These are phyloP conservation scores for Petaurus breviceps DNA, from an alignment of 2,113 vertebrate genomes.

Conservation along the genomic window DNA sequence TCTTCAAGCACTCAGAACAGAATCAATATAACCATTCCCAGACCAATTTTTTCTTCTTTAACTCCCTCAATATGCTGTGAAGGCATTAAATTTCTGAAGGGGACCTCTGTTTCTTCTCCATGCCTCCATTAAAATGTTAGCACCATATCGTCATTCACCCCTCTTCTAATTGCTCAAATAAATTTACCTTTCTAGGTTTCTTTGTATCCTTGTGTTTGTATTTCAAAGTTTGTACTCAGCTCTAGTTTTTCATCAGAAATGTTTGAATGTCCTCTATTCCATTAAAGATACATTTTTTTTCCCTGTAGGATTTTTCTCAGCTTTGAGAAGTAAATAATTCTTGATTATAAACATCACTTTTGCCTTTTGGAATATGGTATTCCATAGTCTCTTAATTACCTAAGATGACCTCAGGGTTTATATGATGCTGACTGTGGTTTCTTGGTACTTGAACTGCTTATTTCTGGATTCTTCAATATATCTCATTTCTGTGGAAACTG, in stretches of 20 bases:
- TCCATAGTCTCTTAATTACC: too few species aligned
- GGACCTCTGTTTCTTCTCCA: background rate
- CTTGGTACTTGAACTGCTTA: background rate
- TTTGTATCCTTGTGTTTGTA: background rate
- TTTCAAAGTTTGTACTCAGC: too few species aligned
- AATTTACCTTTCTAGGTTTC: background rate
- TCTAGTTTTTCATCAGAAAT: too few species aligned
- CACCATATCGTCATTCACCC: background rate
- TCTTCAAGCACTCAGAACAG: background rate
- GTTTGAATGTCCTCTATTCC: too few species aligned
- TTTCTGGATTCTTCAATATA: background rate
- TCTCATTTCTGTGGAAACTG: background rate
- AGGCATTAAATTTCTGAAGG: background rate
- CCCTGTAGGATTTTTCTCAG: too few species aligned
- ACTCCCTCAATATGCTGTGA: background rate
- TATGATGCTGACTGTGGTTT: background rate
- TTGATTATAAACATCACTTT: too few species aligned
- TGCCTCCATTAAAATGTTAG: background rate
- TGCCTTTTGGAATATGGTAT: background rate
- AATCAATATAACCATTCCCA: background rate
- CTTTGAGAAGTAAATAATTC: too few species aligned
- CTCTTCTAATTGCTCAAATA: background rate
- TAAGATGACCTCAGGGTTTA: background rate
- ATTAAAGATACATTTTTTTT: too few species aligned
- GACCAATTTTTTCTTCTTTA: background rate